These are phyloP conservation scores for Pygocentrus nattereri DNA, from an alignment of 2,797 vertebrate species.

Conservation along the genomic window DNA sequence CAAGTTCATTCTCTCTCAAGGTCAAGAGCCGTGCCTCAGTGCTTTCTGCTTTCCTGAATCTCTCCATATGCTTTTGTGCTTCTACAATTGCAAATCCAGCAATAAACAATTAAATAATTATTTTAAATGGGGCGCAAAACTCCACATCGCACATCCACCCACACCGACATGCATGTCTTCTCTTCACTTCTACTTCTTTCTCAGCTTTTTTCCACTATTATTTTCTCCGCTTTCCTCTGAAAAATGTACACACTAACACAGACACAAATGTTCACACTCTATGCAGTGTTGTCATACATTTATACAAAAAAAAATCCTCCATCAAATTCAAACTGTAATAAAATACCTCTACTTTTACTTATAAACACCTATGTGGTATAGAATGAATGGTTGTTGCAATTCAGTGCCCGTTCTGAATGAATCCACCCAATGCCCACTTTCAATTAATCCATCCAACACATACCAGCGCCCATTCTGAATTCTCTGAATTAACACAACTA, in stretches of 20 bases:
- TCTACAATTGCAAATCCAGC: neutral
- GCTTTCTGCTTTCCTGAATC: slow-evolving; percentile 1
- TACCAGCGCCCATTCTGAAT: too few species aligned
- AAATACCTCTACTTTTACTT: too few species aligned
- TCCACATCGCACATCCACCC: neutral
- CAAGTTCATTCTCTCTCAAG: neutral
- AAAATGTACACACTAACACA: neutral
- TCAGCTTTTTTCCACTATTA: neutral
- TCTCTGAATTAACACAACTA: too few species aligned
- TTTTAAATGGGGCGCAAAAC: neutral
- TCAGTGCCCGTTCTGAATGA: too few species aligned
- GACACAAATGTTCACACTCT: neutral
- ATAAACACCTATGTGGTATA: too few species aligned
- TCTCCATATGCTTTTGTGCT: slow-evolving; percentile 11
- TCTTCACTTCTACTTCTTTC: neutral
- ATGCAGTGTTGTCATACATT: neutral
- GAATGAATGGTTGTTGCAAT: too few species aligned
- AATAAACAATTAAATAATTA: neutral
- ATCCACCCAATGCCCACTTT: too few species aligned
- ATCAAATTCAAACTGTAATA: too few species aligned
- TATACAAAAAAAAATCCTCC: neutral
- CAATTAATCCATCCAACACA: too few species aligned
- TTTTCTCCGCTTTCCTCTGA: neutral
- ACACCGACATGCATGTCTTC: neutral
- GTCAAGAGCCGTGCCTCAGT: neutral